phyloP scores from a whole-genome alignment of 2,797 vertebrate species.

The Lagorchestes hirsutus region DNA sequence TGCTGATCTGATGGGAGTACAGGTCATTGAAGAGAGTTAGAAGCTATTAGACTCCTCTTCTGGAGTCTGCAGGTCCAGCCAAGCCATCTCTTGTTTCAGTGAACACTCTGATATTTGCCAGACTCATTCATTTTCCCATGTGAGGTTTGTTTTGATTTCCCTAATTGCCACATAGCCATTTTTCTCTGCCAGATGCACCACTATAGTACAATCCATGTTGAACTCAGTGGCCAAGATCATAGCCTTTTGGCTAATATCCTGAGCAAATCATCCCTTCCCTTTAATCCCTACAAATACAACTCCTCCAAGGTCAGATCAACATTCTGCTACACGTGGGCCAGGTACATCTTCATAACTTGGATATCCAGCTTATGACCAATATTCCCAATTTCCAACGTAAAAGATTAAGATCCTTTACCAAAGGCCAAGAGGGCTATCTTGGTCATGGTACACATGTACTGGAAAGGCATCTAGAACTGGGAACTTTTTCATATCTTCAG shows the following conservation, averaged over 20 bases:
- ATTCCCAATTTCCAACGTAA: background rate
- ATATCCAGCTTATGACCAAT: background rate
- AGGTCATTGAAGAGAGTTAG: background rate
- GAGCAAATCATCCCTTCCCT: background rate
- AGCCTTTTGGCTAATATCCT: background rate
- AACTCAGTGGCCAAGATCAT: background rate
- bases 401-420: background rate
- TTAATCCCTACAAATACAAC: background rate
- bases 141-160: background rate
- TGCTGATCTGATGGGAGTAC: background rate
- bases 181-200: background rate
- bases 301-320: background rate
- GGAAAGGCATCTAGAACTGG: background rate
- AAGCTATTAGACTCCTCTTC: background rate
- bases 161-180: background rate
- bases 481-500: background rate
- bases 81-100: background rate
- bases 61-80: background rate
- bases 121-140: background rate
- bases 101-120: background rate
- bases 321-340: background rate
- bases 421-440: background rate
- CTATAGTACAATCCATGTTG: background rate
- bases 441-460: background rate
- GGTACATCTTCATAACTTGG: background rate